phyloP scores from a whole-genome alignment of 2,113 vertebrate species.

The Elephas maximus region DNA sequence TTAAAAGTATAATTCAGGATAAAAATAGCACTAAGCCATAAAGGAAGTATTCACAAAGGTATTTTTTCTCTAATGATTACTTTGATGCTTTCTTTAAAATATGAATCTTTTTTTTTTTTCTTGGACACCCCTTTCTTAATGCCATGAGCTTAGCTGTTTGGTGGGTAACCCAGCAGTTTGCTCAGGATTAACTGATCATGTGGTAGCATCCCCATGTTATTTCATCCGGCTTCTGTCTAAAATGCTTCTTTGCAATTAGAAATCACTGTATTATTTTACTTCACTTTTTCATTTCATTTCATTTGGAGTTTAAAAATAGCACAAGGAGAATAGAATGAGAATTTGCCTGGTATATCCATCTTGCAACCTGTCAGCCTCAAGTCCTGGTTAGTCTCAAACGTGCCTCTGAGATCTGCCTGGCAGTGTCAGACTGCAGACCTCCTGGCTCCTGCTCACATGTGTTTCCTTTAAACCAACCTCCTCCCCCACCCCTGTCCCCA shows the following conservation, averaged over 20 bases:
- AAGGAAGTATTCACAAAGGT: conserved; percentile 19
- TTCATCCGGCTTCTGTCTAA: background rate
- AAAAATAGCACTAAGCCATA: background rate
- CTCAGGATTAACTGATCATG: background rate
- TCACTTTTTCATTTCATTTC: background rate
- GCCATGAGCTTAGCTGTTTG: background rate
- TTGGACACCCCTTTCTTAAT: background rate
- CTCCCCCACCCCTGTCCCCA: background rate
- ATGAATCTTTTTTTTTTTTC: background rate
- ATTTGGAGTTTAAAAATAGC: conserved; percentile 4
- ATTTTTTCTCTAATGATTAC: background rate
- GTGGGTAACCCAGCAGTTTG: too few relatives aligned
- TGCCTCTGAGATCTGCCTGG: background rate
- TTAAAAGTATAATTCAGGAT: conserved; percentile 35
- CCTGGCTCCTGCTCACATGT: conserved; percentile 30
- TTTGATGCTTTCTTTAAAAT: conserved; percentile 48
- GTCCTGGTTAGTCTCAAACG: background rate
- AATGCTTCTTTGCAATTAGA: conserved; percentile 25
- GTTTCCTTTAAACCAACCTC: conserved; percentile 49
- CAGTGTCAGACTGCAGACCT: background rate
- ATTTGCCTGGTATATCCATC: background rate
- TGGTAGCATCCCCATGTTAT: background rate
- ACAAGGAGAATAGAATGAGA: background rate
- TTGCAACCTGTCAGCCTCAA: background rate
- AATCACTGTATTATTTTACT: background rate